A percentile compares a stretch with the other conserved stretches of the same genome.
phyloP scores from a whole-genome alignment of 2,797 vertebrate genomes.

The Acropternis orthonyx region DNA sequence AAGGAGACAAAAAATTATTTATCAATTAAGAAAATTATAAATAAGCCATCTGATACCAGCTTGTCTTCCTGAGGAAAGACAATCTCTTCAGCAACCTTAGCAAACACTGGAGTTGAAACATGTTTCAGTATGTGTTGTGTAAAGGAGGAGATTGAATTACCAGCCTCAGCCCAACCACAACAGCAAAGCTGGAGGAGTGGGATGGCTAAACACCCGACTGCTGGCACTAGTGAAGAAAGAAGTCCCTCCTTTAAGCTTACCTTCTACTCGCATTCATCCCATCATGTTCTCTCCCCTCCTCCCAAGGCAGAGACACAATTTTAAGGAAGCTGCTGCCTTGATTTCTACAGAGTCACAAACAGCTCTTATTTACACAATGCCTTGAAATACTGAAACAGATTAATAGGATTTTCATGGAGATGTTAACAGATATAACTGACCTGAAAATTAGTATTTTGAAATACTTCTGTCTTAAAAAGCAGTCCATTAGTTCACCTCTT shows the following conservation, averaged over 20 bases:
- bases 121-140: neutral
- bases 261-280: neutral
- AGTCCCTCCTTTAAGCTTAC: neutral
- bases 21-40: neutral
- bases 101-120: neutral
- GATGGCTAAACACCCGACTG: neutral
- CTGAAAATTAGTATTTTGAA: neutral
- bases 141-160: neutral
- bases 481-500: neutral
- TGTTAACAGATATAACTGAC: neutral
- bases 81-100: neutral
- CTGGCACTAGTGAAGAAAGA: neutral
- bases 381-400: neutral
- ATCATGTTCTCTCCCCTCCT: neutral
- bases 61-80: neutral
- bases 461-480: neutral
- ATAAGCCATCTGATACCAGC: neutral
- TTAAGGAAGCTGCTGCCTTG: neutral
- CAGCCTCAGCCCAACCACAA: neutral
- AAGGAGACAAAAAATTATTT: neutral
- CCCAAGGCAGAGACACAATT: accelerated
- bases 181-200: neutral
- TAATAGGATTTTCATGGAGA: neutral
- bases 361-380: neutral
- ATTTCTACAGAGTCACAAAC: neutral